A percentile compares a stretch with the other conserved stretches of the same genome.
phyloP scores from a whole-genome alignment of 2,113 vertebrate species.

The Lota lota region DNA sequence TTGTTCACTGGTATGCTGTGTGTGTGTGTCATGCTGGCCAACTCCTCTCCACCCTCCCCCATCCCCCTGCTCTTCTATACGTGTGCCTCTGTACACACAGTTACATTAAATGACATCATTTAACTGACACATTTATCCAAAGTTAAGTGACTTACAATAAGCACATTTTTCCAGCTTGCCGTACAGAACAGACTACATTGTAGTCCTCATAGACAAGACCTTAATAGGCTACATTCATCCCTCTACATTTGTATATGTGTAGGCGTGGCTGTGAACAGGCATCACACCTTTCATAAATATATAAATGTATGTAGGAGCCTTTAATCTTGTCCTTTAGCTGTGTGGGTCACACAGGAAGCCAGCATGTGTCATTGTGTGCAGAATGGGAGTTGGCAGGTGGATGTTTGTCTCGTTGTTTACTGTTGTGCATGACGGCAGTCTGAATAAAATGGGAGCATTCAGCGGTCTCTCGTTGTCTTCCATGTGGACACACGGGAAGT shows the following conservation, averaged over 20 bases:
- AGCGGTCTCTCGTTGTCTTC: neutral
- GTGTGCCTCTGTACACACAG: neutral
- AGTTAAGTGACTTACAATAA: too few relatives aligned
- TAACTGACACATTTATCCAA: too few relatives aligned
- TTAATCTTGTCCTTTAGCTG: slow-evolving; percentile 18
- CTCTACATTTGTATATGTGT: neutral
- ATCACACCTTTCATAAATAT: neutral
- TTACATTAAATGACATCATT: too few relatives aligned
- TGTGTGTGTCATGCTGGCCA: neutral
- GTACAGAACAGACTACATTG: too few relatives aligned
- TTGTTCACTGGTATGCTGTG: slow-evolving; percentile 40
- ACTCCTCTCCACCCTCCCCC: too few relatives aligned
- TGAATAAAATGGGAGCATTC: neutral
- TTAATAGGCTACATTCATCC: neutral
- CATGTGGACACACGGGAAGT: too few relatives aligned
- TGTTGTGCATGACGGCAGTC: neutral
- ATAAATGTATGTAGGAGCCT: neutral
- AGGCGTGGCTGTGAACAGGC: slow-evolving; percentile 3
- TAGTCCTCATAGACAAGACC: too few relatives aligned
- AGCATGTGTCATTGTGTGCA: slow-evolving; percentile 36
- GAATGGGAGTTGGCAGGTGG: slow-evolving; percentile 17
- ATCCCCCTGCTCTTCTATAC: too few relatives aligned
- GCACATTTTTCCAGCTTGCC: too few relatives aligned
- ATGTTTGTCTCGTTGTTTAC: slow-evolving; percentile 39
- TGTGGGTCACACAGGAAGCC: neutral